Conservation (phyloP, 2,797 vertebrate genomes). For the Chelon auratus region DNA sequence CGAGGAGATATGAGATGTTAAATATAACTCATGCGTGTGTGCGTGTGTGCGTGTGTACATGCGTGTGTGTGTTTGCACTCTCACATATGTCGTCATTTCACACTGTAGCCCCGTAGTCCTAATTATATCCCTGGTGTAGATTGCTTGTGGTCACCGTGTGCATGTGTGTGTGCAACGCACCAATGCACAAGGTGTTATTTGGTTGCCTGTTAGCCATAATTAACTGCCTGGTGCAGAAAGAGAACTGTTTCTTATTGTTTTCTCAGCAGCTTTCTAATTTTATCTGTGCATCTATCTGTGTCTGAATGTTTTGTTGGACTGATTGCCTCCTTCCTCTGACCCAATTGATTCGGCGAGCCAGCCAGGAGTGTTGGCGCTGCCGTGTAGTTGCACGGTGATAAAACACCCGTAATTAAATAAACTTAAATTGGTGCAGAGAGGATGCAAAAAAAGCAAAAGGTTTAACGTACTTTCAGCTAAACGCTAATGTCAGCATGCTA, state of each 20-base stretch:
- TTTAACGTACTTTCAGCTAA: too few relatives aligned
- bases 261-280: slow-evolving; percentile 35
- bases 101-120: slow-evolving; percentile 51
- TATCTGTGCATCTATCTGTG: slow-evolving; percentile 31
- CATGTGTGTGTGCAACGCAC: slow-evolving; percentile 21
- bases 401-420: too few relatives aligned
- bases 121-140: slow-evolving; percentile 65
- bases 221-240: slow-evolving; percentile 37
- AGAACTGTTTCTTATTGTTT: slow-evolving; percentile 18
- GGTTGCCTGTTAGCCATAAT: slow-evolving; percentile 39
- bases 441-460: too few relatives aligned
- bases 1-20: slow-evolving; percentile 68
- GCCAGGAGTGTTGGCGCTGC: too few relatives aligned
- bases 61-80: slow-evolving; percentile 47
- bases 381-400: too few relatives aligned
- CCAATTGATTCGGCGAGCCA: neutral
- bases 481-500: neutral
- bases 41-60: slow-evolving; percentile 33
- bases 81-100: slow-evolving; percentile 65
- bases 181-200: slow-evolving; percentile 34
- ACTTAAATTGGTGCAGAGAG: too few relatives aligned
- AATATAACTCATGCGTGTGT: slow-evolving; percentile 60
- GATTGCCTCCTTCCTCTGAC: slow-evolving; percentile 11
- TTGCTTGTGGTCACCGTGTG: slow-evolving; percentile 40
- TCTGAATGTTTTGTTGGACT: slow-evolving; percentile 7